Percentiles rank a stretch among this genome's conserved stretches.
phyloP scores from a whole-genome alignment of 2,797 vertebrate species.

The Sebastes matsubarae region DNA sequence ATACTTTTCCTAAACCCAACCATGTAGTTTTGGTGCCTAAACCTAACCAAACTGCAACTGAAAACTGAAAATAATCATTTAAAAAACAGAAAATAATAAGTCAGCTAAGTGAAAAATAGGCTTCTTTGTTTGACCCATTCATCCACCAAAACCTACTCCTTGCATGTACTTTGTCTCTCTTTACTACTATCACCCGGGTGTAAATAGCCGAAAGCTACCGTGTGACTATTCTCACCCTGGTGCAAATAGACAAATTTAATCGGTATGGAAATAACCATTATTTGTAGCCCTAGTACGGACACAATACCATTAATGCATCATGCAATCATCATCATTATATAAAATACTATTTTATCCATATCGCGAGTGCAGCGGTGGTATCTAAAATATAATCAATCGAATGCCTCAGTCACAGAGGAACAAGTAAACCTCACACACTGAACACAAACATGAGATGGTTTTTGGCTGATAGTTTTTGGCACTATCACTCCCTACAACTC shows the following conservation, averaged over 20 bases:
- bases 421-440: conserved; percentile 4
- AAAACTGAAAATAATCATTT: too few relatives aligned
- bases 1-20: too few relatives aligned
- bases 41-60: too few relatives aligned
- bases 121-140: too few relatives aligned
- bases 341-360: background rate
- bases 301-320: background rate
- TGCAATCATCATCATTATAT: background rate
- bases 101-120: too few relatives aligned
- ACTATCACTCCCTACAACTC: conserved; percentile 22
- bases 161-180: too few relatives aligned
- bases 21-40: too few relatives aligned
- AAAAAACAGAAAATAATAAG: too few relatives aligned
- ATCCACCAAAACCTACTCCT: too few relatives aligned
- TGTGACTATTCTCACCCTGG: too few relatives aligned
- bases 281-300: background rate
- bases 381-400: conserved; percentile 9
- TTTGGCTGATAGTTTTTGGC: conserved; percentile 44
- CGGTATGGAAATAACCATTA: background rate
- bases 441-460: conserved; percentile 31
- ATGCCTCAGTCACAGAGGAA: conserved; percentile 6
- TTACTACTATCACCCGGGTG: too few relatives aligned
- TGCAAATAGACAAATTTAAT: background rate
- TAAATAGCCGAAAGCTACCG: too few relatives aligned
- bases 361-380: background rate